Conservation (phyloP, 2,888 invertebrate species). For the Dryadula phaetusa region DNA sequence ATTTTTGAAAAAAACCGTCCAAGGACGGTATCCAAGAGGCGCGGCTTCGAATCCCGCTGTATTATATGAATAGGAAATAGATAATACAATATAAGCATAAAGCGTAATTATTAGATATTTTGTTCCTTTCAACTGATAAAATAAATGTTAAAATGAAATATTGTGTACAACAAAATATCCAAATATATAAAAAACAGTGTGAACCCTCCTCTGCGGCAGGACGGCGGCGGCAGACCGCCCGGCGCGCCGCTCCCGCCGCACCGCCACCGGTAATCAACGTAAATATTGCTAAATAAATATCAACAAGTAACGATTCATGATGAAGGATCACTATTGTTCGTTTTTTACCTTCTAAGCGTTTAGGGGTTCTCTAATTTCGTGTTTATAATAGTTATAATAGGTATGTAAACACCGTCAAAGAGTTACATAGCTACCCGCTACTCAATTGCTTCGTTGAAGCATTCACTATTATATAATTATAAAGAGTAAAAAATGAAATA, state of each 20-base stretch:
- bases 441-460: neutral
- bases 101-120: neutral
- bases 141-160: neutral
- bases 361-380: conserved; percentile 5
- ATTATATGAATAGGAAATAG: neutral
- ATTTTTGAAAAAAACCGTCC: too few relatives aligned
- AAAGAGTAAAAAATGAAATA: neutral
- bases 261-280: conserved; percentile 17
- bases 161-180: neutral
- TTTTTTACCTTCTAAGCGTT: neutral
- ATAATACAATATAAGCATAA: conserved; percentile 3
- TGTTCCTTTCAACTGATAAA: neutral
- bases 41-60: too few relatives aligned
- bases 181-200: neutral
- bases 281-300: conserved; percentile 40
- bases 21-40: too few relatives aligned
- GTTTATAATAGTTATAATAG: too few relatives aligned
- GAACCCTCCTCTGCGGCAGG: neutral
- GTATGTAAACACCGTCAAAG: conserved; percentile 11
- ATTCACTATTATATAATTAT: neutral
- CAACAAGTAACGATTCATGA: conserved; percentile 32
- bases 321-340: conserved; percentile 20
- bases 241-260: conserved; percentile 39
- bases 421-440: neutral
- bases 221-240: conserved; percentile 41